Base-by-base conservation (phyloP, 2,797 vertebrate genomes). In the Loriculus beryllinus region DNA sequence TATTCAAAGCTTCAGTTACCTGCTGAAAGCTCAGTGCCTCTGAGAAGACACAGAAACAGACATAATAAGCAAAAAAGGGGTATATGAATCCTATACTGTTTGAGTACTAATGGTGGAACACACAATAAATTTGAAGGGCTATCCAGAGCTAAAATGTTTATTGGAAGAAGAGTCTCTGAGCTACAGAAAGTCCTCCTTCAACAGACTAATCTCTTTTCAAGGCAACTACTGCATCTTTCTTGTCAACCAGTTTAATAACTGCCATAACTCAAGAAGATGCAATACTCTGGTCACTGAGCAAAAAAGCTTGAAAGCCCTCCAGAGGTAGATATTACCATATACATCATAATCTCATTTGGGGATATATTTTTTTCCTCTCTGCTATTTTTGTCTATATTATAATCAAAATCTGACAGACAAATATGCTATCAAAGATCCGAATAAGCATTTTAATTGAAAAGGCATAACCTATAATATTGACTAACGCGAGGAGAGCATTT, bases 241-340 rank as follows among this genome's bases (percentile, higher is more conserved):
- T 97, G 91, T 96, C 95, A 95, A 82, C 72, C 59, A 86, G 23
- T 95, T 97, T 96, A 97, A 94, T 95, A 97, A 95, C 85, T 92
- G 86, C 80, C 76, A 49, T 96, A 96, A 97, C 68, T 97, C 74
- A 95, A 74, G 92, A 95, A 91, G 92, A 96, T 82, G 57, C 71
- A 92, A 82, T 33, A 62, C n/a, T 52, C 45, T 39, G 71, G 48
- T 59, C 77, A 94, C 21, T 40, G 67, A 83, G n/a, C 14, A 60
- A 89, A 92, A 91, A 37, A 49, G 13, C 54, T 63, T 2, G 0
- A 70, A 80, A 94, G 57, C 25, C 18, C 52, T 76, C 57, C 52
- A 71, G 83, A 96, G 70, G 65, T 28, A 81, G 68, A 87, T 64
- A 43, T 92, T 35, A 85, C 40, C 39, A 68, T 56, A 56, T 77